A percentile compares a stretch with the other conserved stretches of the same genome.
phyloP scores from a whole-genome alignment of 2,888 invertebrate species.

The Lutraria lutraria region DNA sequence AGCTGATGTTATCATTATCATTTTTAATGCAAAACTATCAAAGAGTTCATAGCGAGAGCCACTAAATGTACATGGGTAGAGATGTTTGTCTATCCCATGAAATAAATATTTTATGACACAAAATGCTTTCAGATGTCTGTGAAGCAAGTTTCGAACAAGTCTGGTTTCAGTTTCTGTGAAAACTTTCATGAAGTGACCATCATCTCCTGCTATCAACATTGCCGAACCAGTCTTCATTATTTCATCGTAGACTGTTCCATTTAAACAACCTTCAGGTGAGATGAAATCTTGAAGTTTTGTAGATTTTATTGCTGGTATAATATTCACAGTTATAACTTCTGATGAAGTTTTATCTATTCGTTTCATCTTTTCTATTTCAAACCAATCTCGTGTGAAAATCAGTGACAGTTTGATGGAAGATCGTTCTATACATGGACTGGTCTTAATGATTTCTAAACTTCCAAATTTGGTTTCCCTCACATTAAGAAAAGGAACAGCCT shows the following conservation, averaged over 20 bases:
- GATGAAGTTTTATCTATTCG: constrained; percentile 33
- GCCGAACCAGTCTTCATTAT: constrained; percentile 39
- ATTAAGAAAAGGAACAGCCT: background rate
- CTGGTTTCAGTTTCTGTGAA: constrained; percentile 44
- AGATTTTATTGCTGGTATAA: constrained; percentile 48
- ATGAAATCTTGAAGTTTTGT: constrained; percentile 33
- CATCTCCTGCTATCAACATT: constrained; percentile 19
- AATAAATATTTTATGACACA: constrained; percentile 49
- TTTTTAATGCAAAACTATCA: constrained; percentile 36
- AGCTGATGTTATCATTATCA: constrained; percentile 13
- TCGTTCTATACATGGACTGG: background rate
- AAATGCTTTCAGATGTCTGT: constrained; percentile 43
- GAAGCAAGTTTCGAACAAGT: constrained; percentile 29
- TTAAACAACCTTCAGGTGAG: constrained; percentile 25
- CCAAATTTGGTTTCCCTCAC: constrained; percentile 46
- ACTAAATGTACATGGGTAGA: background rate
- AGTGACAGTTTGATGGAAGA: background rate
- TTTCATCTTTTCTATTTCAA: constrained; percentile 17
- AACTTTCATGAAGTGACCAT: constrained; percentile 49
- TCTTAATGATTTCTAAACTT: constrained; percentile 4
- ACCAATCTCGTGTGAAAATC: constrained; percentile 6
- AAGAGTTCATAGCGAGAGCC: constrained; percentile 3
- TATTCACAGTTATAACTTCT: constrained; percentile 33
- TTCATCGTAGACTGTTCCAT: constrained; percentile 22
- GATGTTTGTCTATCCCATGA: constrained; percentile 28